Evolutionary conservation across 1,140 invertebrate genomes (phyloP).

Genomic region (Berghia stephanieae): DNA sequence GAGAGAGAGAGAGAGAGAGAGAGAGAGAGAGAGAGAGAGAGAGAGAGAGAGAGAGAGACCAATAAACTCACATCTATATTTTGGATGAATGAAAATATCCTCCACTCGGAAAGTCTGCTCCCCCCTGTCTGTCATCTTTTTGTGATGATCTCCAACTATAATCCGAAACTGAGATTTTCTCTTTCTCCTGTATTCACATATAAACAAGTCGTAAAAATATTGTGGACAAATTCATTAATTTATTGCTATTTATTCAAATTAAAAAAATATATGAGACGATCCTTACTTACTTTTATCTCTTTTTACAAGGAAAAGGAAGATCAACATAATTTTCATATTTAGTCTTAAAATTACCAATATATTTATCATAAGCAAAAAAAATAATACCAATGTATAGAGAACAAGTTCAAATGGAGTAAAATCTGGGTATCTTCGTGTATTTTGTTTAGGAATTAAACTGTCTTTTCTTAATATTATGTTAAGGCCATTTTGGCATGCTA

Average conservation of each 20-base stretch:
- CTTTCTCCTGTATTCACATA: constrained; percentile 19
- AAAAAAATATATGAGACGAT: not conserved
- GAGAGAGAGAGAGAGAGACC: constrained; percentile 62
- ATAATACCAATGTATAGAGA: too few species aligned
- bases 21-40: not conserved
- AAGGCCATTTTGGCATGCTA: too few species aligned
- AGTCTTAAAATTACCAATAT: too few species aligned
- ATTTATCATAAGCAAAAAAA: too few species aligned
- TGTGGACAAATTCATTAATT: not conserved
- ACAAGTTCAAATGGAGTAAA: too few species aligned
- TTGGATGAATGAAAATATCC: constrained; percentile 45
- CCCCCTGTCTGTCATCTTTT: constrained; percentile 41
- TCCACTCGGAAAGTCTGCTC: constrained; percentile 54
- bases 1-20: too few species aligned
- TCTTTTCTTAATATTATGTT: too few species aligned
- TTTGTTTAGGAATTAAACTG: too few species aligned
- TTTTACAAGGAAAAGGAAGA: too few species aligned
- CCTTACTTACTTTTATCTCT: too few species aligned
- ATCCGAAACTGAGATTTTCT: constrained; percentile 37
- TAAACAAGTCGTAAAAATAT: not conserved
- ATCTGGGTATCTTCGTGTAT: too few species aligned
- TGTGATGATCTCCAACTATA: constrained; percentile 47
- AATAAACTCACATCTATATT: not conserved
- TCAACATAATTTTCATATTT: too few species aligned
- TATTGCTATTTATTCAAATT: not conserved